Evolutionary conservation across 2,797 vertebrate species (phyloP).

Genomic region (Melanotaenia boesemani): DNA sequence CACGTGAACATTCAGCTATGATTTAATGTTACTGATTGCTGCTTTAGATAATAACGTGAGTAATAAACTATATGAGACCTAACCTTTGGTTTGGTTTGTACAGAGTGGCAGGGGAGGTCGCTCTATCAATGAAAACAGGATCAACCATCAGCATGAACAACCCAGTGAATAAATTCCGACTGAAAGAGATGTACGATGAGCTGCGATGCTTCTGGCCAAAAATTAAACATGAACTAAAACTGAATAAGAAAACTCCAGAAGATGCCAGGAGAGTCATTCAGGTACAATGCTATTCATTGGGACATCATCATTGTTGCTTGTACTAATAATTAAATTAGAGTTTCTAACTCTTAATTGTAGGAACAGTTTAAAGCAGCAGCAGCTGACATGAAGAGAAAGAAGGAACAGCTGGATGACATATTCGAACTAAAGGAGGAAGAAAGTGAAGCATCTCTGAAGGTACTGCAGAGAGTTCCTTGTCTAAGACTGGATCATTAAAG

Average conservation of each 20-base stretch:
- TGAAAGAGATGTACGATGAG: neutral
- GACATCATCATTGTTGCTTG: neutral
- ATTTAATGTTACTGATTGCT: no score
- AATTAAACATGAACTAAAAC: neutral
- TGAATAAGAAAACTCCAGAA: neutral
- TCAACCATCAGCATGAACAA: neutral
- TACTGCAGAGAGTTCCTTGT: neutral
- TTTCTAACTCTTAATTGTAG: no score
- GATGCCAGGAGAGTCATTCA: fast-evolving
- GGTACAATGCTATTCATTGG: fast-evolving
- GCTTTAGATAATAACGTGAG: neutral
- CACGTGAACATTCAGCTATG: no score
- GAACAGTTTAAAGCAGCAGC: fast-evolving
- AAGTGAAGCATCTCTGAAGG: neutral
- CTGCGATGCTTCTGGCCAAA: neutral
- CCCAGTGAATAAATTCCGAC: neutral
- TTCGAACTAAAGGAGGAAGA: neutral
- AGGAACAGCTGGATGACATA: fast-evolving
- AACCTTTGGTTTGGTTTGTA: neutral
- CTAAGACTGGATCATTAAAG: neutral
- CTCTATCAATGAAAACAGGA: conserved; percentile 1
- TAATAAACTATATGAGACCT: no score
- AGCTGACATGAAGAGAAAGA: fast-evolving
- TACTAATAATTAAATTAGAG: no score
- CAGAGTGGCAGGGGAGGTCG: neutral